Base-by-base conservation (phyloP, 2,113 vertebrate species). In the Trematomus loennbergii region DNA sequence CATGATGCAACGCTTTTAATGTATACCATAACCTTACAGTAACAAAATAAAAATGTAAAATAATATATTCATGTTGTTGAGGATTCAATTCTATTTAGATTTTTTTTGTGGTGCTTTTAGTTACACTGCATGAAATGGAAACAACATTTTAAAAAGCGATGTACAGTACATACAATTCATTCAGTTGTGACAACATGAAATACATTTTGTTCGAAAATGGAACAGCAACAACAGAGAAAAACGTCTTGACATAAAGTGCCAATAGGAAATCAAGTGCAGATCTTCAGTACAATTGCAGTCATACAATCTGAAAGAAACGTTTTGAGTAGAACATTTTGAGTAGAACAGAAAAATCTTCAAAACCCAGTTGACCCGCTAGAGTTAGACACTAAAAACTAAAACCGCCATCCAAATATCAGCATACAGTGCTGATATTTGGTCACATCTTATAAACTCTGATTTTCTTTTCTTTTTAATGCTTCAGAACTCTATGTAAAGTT, bases 301-400 rank as follows among this genome's bases (percentile, higher is more conserved):
- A 62, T 58, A 49, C 20, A 72, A 45, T 72, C 50, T 79, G 1
- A 55, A 17, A 53, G 33, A n/a, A 57, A 46, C 2, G 45, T 22
- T 5, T n/a, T n/a, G n/a, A n/a, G n/a, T n/a, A n/a, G n/a, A n/a
- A 58, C 15, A 59, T 46, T 62, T 67, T 71, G n/a, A 75, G 36
- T 40, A 59, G 68, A 88, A 72, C 22, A 36, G 36, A 79, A 65
- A 0, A 83, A 79, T 12, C 13, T 62, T 36, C 10, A 78, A 43
- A 57, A 68, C 16, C 22, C 11, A 48, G 5, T 16, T 10, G 55
- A 60, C 15, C 8, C 62, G n/a, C 6, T n/a, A 9, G 9, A 67
- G 3, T 49, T 22, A 43, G 12, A 29, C 46, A 43, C 20, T 12
- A 36, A 33, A 55, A 18, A 25, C 0, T 18, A 12, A 69, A 60